phyloP scores from a whole-genome alignment of 2,113 vertebrate genomes.

The Martes martes region DNA sequence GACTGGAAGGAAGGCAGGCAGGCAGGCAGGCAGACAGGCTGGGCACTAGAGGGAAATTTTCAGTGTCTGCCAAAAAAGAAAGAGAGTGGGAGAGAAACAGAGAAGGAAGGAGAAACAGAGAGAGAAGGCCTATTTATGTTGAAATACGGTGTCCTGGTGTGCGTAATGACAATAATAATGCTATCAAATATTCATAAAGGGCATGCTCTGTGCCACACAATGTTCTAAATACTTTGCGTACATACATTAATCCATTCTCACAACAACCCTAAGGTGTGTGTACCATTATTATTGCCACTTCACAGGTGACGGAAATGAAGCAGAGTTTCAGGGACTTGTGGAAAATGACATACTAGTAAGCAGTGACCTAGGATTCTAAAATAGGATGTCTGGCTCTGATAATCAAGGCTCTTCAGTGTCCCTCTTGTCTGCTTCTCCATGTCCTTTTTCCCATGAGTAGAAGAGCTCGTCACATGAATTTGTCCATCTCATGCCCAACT shows the following conservation, averaged over 20 bases:
- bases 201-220: neutral
- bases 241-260: neutral
- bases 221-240: neutral
- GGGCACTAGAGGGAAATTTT: neutral
- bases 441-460: neutral
- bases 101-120: neutral
- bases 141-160: neutral
- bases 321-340: neutral
- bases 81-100: neutral
- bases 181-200: neutral
- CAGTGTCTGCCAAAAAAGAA: neutral
- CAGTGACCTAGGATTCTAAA: neutral
- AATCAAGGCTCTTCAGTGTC: neutral
- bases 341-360: neutral
- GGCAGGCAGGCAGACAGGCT: neutral
- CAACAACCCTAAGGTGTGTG: accelerated
- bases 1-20: neutral
- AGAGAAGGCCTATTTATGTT: neutral
- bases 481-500: neutral
- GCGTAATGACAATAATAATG: neutral
- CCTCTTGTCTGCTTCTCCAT: neutral
- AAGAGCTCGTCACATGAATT: neutral
- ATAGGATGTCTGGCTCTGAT: neutral
- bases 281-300: neutral
- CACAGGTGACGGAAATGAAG: neutral